Evolutionary conservation across 2,113 vertebrate species (phyloP).

Genomic region (Festucalex cinctus): DNA sequence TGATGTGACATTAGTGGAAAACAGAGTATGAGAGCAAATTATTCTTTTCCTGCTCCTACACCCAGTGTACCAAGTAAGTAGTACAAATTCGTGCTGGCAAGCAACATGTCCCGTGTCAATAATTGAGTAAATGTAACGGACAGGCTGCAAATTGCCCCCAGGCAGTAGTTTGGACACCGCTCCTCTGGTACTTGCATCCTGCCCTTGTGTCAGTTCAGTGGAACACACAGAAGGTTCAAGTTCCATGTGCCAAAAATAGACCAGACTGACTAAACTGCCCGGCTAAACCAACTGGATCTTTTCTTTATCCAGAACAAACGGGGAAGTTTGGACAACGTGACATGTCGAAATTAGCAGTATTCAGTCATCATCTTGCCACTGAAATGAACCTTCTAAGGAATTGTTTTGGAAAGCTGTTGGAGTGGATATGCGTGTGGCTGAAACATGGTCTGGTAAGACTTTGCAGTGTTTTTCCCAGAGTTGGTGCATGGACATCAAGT

Average conservation of each 20-base stretch:
- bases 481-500: slow-evolving; percentile 2
- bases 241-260: slow-evolving; percentile 49
- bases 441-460: slow-evolving; percentile 27
- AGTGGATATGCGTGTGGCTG: slow-evolving; percentile 46
- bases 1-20: too few relatives aligned
- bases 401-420: slow-evolving; percentile 24
- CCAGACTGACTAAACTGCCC: background rate
- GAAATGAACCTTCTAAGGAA: slow-evolving; percentile 35
- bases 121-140: too few relatives aligned
- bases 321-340: background rate
- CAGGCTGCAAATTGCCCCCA: background rate
- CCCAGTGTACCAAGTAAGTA: too few relatives aligned
- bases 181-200: background rate
- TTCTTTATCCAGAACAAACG: slow-evolving; percentile 5
- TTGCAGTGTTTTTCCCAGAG: slow-evolving; percentile 21
- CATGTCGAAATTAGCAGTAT: background rate
- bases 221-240: background rate
- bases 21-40: too few relatives aligned
- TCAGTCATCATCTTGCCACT: background rate
- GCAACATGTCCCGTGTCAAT: too few relatives aligned
- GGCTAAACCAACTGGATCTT: slow-evolving; percentile 6
- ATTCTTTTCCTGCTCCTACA: too few relatives aligned
- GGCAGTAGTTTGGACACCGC: background rate
- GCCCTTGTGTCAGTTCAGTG: background rate
- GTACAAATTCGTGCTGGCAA: too few relatives aligned